Evolutionary conservation across 2,888 invertebrate species (phyloP), one percentile per base, ranked within the genome.

Genomic region (Thereva unica): DNA sequence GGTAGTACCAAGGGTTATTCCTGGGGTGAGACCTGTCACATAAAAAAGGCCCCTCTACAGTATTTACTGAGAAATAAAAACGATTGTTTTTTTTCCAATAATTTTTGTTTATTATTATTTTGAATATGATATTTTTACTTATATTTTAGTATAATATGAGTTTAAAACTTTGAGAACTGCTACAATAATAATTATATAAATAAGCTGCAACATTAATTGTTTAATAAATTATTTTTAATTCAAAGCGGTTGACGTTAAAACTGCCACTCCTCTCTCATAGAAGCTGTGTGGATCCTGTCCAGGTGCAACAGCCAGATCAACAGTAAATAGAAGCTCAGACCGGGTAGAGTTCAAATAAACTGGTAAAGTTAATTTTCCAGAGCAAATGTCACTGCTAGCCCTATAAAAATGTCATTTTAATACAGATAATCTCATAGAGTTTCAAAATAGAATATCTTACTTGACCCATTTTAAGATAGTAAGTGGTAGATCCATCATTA

Each of bases 261-360:
- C 86, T 56, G 98, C 98, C 35, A 99, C 98, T 72, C 99, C 99
- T 64, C 99, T 86, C 82, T 99, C 97, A 83, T 97, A 98, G 86
- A 99, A 98, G 80, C 94, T 95, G 80, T 95, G 95, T 64, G 91
- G 92, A 77, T 95, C 95, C 78, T 95, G 93, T 44, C 92, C 92
- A 55, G 93, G 88, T 56, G 93, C 93, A 64, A 96, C 91, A 74
- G 93, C 91, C 79, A 99, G 87, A 75, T 97, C 94, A 67, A 99
- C 90, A 0, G 97, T 97, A 83, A 98, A 98, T 71, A 99, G 84
- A 68, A 97, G 85, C 80, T 97, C 97, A 1, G 93, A 91, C 72
- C 97, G 89, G 9, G 95, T 97, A 70, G 96, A 93, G 84, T 99
- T 99, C 77, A 99, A 85, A 83, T 99, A 99, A 67, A 99, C 96